Conservation (phyloP, 2,113 vertebrate species). For the Tretioscincus oriximinensis region DNA sequence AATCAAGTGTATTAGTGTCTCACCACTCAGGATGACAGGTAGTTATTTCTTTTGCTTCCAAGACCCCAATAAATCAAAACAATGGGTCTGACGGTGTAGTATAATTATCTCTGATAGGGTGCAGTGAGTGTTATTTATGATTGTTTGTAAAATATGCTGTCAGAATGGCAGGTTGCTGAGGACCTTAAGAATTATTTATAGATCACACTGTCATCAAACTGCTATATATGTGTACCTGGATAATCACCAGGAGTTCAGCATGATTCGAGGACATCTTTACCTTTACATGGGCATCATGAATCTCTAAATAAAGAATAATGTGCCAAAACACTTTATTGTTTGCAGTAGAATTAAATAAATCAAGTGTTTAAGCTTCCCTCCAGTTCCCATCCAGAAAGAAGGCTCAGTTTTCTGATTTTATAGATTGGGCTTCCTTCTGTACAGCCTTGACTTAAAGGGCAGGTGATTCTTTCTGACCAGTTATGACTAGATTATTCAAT, state of each 20-base stretch:
- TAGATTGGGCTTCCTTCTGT: background rate
- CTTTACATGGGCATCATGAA: background rate
- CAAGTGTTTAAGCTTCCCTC: background rate
- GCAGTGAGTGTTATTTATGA: constrained; percentile 27
- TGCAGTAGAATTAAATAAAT: background rate
- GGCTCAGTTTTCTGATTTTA: background rate
- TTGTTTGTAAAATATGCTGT: constrained; percentile 33
- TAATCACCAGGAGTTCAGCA: background rate
- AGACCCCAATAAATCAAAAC: constrained; percentile 26
- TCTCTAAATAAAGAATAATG: background rate
- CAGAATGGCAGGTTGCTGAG: constrained; percentile 4
- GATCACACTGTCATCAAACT: background rate
- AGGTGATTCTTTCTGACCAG: too few relatives aligned
- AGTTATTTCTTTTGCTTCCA: constrained; percentile 31
- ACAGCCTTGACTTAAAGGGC: background rate
- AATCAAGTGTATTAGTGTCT: constrained; percentile 10
- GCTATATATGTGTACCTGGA: background rate
- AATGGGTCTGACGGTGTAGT: constrained; percentile 20
- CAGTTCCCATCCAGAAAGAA: background rate
- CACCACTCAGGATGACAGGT: constrained; percentile 4
- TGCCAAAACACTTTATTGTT: background rate
- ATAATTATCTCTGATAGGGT: constrained; percentile 35
- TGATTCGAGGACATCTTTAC: constrained; percentile 8
- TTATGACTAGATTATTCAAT: too few relatives aligned
- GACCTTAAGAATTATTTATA: constrained; percentile 26